These are phyloP conservation scores for Diarsia dahlii DNA, from an alignment of 2,888 invertebrate species.

Conservation along the genomic window DNA sequence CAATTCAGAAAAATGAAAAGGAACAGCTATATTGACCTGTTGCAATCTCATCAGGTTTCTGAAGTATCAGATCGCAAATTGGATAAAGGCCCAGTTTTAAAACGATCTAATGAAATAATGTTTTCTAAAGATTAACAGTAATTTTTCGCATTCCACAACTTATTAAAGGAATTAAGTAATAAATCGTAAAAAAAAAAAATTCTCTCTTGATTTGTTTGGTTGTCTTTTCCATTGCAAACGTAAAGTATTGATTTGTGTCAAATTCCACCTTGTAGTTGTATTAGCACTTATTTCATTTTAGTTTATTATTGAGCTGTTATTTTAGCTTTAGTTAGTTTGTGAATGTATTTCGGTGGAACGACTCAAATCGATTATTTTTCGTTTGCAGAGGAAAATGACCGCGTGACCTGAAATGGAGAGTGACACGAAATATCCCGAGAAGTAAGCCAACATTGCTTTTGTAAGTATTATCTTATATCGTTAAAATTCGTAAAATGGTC, in stretches of 20 bases:
- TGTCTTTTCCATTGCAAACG: conserved; percentile 59
- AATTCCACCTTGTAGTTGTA: conserved; percentile 78
- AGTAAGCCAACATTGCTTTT: conserved; percentile 47
- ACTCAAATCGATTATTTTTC: conserved; percentile 84
- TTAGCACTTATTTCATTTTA: conserved; percentile 43
- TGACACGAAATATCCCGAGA: conserved; percentile 56
- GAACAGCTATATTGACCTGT: conserved; percentile 16
- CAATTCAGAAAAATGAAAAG: conserved; percentile 31
- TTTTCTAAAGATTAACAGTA: not conserved
- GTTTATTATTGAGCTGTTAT: conserved; percentile 48
- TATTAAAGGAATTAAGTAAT: conserved; percentile 5
- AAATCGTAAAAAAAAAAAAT: not conserved
- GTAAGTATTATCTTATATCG: conserved; percentile 34
- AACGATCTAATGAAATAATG: not conserved
- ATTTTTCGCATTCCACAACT: conserved; percentile 5
- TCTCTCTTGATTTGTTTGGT: conserved; percentile 4
- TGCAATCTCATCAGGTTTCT: conserved; percentile 31
- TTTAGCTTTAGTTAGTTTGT: conserved; percentile 65
- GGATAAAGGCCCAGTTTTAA: conserved; percentile 15
- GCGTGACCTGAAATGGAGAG: conserved; percentile 53
- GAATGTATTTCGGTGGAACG: conserved; percentile 78
- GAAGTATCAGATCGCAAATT: conserved; percentile 25
- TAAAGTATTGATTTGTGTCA: conserved; percentile 85
- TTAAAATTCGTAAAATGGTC: too few relatives aligned
- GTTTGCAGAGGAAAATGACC: conserved; percentile 74